Percentiles rank a stretch among this genome's conserved stretches.
These are phyloP conservation scores for Crenuchus spilurus DNA, from an alignment of 2,797 vertebrate genomes.

Conservation along the genomic window DNA sequence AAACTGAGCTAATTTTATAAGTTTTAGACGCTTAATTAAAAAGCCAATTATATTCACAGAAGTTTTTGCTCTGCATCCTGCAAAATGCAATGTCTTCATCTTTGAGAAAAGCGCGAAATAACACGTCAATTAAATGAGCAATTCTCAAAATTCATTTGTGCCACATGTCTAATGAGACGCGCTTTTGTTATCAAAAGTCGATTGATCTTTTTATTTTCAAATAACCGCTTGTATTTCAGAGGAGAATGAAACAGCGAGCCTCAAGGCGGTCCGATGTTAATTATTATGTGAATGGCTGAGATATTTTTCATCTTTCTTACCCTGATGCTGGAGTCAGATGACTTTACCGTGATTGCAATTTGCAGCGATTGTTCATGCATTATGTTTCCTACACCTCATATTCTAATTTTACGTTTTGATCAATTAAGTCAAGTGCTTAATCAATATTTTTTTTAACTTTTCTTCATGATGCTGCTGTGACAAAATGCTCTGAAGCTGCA, in stretches of 20 bases:
- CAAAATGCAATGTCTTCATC: not conserved
- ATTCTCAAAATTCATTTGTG: conserved; percentile 15
- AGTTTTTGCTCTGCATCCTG: not conserved
- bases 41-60: conserved; percentile 4
- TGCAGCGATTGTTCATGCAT: conserved; percentile 37
- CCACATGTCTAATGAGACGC: conserved; percentile 33
- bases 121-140: conserved; percentile 19
- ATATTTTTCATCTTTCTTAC: conserved; percentile 21
- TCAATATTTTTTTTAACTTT: conserved; percentile 13
- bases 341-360: conserved; percentile 51
- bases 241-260: conserved; percentile 3
- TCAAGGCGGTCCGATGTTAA: conserved; percentile 34
- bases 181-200: conserved; percentile 28
- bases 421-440: conserved; percentile 37
- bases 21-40: conserved; percentile 6
- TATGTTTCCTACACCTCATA: conserved; percentile 21
- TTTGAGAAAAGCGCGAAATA: conserved; percentile 10
- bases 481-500: not conserved
- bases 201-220: conserved; percentile 28
- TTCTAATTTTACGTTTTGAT: conserved; percentile 32
- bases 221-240: conserved; percentile 39
- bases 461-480: not conserved
- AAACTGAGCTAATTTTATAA: conserved; percentile 25
- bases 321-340: conserved; percentile 14
- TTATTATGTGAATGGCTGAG: conserved; percentile 27